These are phyloP conservation scores for Crotophaga sulcirostris DNA, from an alignment of 2,113 vertebrate genomes.

Conservation along the genomic window DNA sequence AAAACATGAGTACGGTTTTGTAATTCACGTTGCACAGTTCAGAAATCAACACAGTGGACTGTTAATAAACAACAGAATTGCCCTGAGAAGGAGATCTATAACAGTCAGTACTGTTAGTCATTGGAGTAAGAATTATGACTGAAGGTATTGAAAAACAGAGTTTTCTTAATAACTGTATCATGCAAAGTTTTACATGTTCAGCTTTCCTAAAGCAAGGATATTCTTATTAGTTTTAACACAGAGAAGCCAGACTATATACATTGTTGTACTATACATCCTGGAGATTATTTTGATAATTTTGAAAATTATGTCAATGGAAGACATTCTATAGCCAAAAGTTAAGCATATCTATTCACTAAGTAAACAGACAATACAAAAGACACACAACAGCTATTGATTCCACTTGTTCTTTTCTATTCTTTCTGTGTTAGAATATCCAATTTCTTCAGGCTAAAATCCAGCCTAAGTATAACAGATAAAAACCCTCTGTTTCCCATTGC, in stretches of 20 bases:
- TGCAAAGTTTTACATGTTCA: not conserved
- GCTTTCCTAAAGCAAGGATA: not conserved
- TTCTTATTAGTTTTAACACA: not conserved
- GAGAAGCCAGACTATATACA: not conserved
- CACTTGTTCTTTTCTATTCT: not conserved
- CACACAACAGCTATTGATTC: not conserved
- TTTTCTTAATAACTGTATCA: not conserved
- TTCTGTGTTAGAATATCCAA: not conserved
- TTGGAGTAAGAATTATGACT: not conserved
- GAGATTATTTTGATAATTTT: not conserved
- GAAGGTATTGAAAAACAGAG: not conserved
- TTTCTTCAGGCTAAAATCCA: not conserved
- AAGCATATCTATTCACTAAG: not conserved
- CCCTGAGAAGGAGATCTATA: not conserved
- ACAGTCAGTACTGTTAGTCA: not conserved
- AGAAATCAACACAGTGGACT: not conserved
- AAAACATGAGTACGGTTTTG: not conserved
- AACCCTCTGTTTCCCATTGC: not conserved
- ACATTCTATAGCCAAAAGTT: not conserved
- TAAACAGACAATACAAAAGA: not conserved
- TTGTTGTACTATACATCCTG: not conserved
- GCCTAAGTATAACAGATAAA: not conserved
- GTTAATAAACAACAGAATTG: not conserved
- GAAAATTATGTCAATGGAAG: not conserved
- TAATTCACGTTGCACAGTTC: not conserved